A percentile compares a stretch with the other conserved stretches of the same genome.
phyloP scores from a whole-genome alignment of 2,113 vertebrate genomes.

The Stomatorhinus ivindoensis region DNA sequence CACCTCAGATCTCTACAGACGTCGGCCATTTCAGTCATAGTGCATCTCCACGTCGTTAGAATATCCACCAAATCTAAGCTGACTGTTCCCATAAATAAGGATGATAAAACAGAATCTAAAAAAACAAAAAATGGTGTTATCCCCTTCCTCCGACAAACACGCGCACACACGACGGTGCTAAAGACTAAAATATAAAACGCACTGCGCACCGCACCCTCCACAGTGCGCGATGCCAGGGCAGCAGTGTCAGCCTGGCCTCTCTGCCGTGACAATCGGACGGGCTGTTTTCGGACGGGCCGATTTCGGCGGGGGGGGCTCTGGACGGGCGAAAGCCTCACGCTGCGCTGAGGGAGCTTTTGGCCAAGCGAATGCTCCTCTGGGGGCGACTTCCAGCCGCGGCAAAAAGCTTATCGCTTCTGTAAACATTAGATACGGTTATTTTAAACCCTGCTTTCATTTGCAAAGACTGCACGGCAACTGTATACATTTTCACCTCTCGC shows the following conservation, averaged over 20 bases:
- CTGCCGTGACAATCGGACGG: background rate
- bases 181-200: background rate
- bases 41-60: background rate
- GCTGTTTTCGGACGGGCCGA: no score
- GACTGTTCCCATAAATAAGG: background rate
- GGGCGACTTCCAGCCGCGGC: conserved; percentile 36
- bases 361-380: conserved; percentile 30
- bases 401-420: conserved; percentile 48
- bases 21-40: background rate
- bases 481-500: conserved; percentile 14
- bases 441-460: conserved; percentile 30
- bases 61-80: background rate
- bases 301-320: background rate
- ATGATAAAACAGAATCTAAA: background rate
- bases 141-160: background rate
- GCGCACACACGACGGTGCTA: background rate
- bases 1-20: background rate
- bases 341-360: background rate
- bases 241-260: background rate
- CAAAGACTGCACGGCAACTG: conserved; percentile 19
- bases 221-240: background rate
- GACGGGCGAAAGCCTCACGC: background rate
- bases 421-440: conserved; percentile 41
- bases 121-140: background rate
- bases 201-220: background rate